A percentile compares a stretch with the other conserved stretches of the same genome.
phyloP scores from a whole-genome alignment of 2,888 invertebrate genomes.

The Yponomeuta sedellus region DNA sequence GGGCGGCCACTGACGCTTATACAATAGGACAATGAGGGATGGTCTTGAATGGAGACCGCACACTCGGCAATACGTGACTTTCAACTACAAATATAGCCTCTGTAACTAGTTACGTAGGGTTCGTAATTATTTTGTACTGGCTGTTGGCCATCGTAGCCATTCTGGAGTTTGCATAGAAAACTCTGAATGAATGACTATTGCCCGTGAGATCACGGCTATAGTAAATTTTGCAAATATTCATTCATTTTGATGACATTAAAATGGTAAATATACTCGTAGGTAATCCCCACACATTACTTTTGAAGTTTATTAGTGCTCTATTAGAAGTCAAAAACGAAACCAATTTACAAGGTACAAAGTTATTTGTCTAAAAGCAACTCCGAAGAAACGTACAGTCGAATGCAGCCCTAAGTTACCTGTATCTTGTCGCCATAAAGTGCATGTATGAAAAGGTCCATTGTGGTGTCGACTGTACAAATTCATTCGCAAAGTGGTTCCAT shows the following conservation, averaged over 20 bases:
- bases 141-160: neutral
- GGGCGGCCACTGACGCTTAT: conserved; percentile 62
- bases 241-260: neutral
- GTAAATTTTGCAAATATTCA: neutral
- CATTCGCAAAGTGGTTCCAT: neutral
- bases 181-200: conserved; percentile 1
- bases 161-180: conserved; percentile 17
- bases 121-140: conserved; percentile 26
- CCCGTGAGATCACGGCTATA: neutral
- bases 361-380: neutral
- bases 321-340: neutral
- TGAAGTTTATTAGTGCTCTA: neutral
- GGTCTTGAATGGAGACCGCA: conserved; percentile 70
- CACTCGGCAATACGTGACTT: conserved; percentile 42
- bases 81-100: neutral
- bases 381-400: neutral
- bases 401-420: too few species aligned
- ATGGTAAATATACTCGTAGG: neutral
- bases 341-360: neutral
- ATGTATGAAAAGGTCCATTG: too few species aligned
- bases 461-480: neutral
- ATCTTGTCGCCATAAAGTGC: too few species aligned
- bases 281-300: neutral
- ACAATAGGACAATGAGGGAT: conserved; percentile 66
- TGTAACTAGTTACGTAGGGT: neutral